Evolutionary conservation across 1,140 invertebrate species (phyloP), one percentile per base, ranked within the genome.

Genomic region (Paralvinella palmiformis): DNA sequence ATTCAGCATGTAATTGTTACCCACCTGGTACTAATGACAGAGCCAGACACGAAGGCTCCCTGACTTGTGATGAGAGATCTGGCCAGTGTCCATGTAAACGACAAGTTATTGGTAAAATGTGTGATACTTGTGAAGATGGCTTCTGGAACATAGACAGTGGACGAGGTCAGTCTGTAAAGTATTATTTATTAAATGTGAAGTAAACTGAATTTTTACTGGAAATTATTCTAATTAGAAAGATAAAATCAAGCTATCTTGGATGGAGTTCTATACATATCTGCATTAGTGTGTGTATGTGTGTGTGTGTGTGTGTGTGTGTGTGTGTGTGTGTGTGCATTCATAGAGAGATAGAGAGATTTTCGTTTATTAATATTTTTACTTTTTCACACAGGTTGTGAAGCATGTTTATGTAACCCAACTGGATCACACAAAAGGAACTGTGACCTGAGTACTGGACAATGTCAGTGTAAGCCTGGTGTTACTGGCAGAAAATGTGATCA

Each of bases 11-110:
- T 75, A 85, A 89, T 71, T 96, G 94, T 78, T 88, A 90, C 71
- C 82, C 84, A 1, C 83, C 85, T 1, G 94, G 94, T 10, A 95
- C 92, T 0, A 73, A 88, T 41, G 74, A 79, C 82, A 29, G 58
- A 58, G 68, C 59, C 24, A 85, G 69, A 10, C 81, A 85, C 35
- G 84, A 86, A 66, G 88, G 88, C n/a, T 85, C 69, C 3, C 33
- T 73, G 20, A 67, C 68, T 13, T 80, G 79, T 71, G 72, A 78
- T 62, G 69, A 64, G 0, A 45, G 31, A 1, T 74, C 58, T 0
- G 92, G 92, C 1, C 88, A 90, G 70, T 98, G 95, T 71, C 82
- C 85, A 1, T 98, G 95, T 77, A 89, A 91, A 62, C 85, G 87
- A 0, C 92, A 96, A 74, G 92, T 98, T 0, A 85, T 87, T 45